Evolutionary conservation across 2,888 invertebrate species (phyloP).

Genomic region (Lumbricus terrestris): DNA sequence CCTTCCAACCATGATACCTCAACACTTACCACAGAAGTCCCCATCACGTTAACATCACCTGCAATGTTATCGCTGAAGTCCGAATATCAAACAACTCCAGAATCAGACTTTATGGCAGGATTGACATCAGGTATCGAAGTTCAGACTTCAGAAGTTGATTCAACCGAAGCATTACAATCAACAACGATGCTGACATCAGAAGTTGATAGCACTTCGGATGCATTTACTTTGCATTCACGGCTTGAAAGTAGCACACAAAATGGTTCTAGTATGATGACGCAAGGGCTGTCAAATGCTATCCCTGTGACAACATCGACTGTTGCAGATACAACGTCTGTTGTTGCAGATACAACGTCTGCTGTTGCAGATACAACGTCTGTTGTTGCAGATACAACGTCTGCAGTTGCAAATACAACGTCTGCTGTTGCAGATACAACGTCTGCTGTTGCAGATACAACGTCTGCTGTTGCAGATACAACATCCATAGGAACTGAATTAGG

Average conservation of each 20-base stretch:
- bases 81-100: neutral
- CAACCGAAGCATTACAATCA: neutral
- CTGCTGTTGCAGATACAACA: neutral
- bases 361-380: neutral
- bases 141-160: neutral
- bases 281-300: neutral
- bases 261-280: neutral
- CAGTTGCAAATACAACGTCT: no score
- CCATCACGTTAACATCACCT: neutral
- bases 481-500: neutral
- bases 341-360: neutral
- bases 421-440: neutral
- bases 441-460: neutral
- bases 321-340: neutral
- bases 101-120: neutral
- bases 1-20: neutral
- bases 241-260: neutral
- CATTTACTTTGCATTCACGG: neutral
- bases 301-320: neutral
- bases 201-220: neutral
- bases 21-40: neutral
- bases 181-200: neutral
- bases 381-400: neutral
- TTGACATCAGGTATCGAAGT: neutral
- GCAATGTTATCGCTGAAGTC: neutral